Evolutionary conservation across 2,797 vertebrate genomes (phyloP).

Genomic region (Acanthopagrus latus): DNA sequence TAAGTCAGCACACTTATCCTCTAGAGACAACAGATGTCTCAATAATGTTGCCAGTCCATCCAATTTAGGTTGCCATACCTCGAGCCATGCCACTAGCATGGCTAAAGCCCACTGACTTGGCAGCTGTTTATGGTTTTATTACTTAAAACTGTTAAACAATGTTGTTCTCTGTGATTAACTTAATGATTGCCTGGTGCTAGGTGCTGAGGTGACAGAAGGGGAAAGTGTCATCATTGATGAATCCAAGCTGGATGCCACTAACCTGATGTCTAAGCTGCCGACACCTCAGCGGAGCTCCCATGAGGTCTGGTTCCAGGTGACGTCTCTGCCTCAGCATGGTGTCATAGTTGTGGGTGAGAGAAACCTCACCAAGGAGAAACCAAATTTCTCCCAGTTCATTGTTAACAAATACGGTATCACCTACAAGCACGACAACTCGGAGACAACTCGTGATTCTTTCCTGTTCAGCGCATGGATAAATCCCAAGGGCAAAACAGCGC

Average conservation of each 20-base stretch:
- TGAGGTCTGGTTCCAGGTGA: constrained; percentile 94
- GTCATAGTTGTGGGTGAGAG: constrained; percentile 89
- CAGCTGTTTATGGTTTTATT: not conserved
- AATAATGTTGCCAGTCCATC: no score
- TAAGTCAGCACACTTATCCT: no score
- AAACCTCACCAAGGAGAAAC: constrained; percentile 91
- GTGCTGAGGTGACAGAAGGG: constrained; percentile 89
- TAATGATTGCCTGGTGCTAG: constrained; percentile 68
- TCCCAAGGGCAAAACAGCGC: constrained; percentile 85
- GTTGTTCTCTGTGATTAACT: not conserved
- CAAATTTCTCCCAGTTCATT: constrained; percentile 92
- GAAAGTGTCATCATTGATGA: constrained; percentile 87
- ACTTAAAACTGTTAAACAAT: not conserved
- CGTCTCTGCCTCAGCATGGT: constrained; percentile 87
- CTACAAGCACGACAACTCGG: constrained; percentile 92
- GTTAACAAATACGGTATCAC: constrained; percentile 90
- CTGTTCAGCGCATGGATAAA: constrained; percentile 90
- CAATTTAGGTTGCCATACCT: no score
- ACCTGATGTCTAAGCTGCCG: constrained; percentile 89
- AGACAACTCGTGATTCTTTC: constrained; percentile 88
- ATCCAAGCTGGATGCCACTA: constrained; percentile 90
- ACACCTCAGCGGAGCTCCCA: constrained; percentile 81
- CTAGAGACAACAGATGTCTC: no score
- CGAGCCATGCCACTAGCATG: not conserved
- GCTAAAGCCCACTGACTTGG: not conserved